Percentiles rank a stretch among this genome's conserved stretches.
Conservation (phyloP, 2,797 vertebrate genomes). For the Ibycter americanus region DNA sequence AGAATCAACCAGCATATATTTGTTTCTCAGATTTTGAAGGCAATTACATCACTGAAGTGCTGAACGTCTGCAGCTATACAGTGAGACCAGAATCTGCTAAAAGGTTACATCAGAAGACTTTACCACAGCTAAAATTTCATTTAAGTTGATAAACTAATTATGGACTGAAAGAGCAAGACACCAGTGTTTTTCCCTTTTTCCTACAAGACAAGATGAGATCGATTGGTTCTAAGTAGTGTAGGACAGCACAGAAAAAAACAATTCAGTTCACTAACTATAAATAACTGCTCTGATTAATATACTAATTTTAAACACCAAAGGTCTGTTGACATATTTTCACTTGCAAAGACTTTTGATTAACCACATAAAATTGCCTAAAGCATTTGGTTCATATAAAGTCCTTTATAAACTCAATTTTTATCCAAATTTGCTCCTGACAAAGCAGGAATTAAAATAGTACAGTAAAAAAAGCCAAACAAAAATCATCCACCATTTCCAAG, state of each 20-base stretch:
- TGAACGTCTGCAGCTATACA: background rate
- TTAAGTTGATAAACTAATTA: background rate
- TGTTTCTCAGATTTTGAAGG: background rate
- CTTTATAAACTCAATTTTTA: background rate
- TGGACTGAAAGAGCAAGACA: background rate
- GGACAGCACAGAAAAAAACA: background rate
- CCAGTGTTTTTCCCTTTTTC: background rate
- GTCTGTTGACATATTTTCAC: background rate
- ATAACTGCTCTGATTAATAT: background rate
- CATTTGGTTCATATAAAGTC: background rate
- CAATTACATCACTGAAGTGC: background rate
- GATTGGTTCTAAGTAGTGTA: background rate
- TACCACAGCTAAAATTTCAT: background rate
- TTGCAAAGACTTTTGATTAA: background rate
- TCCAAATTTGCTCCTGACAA: background rate
- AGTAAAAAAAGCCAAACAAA: background rate
- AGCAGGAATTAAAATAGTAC: background rate
- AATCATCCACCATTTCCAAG: background rate
- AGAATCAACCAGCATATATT: background rate
- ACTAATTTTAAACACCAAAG: background rate
- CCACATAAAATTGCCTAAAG: background rate
- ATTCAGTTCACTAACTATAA: background rate
- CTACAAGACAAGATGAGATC: background rate
- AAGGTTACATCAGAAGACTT: background rate
- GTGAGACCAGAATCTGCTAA: background rate